Evolutionary conservation across 2,888 invertebrate species (phyloP), one percentile per base, ranked within the genome.

Genomic region (Drosophila prolongata): DNA sequence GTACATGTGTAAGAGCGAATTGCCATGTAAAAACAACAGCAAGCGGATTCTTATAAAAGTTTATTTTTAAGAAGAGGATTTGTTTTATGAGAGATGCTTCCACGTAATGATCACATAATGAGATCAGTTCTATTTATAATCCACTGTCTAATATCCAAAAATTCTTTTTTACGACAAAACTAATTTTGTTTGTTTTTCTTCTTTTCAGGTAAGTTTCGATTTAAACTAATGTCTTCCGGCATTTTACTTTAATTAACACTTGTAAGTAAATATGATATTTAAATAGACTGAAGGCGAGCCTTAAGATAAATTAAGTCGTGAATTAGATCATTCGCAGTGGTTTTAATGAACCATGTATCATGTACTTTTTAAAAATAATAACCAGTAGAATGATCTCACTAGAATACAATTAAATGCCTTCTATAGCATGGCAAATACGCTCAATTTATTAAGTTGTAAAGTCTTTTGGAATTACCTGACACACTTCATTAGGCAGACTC

Each of bases 151-250:
- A 30, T 6, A 8, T 8, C 30, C 30, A 30, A 24, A 24, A 1
- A 30, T 30, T 30, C 6, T 30, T 30, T 30, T 43, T 27, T 27
- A 24, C 8, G 44, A 10, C 30, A 16, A n/a, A 30, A 46, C 42
- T 59, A 60, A 70, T 50, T 8, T 35, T 2, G 2, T 6, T 0
- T 8, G 19, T 3, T 35, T n/a, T n/a, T n/a, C 47, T 43, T 64
- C 42, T 3, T 85, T 80, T n/a, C 44, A 80, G 80, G 80, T 80
- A 80, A 80, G 80, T 85, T 59, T 4, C 6, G 38, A 9, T n/a
- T 43, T 6, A 6, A 35, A 38, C 35, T 14, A 38, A 2, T 3
- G 1, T 42, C 50, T 40, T 27, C 19, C n/a, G 13, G 37, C 10
- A 2, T 19, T 6, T 14, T 10, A 16, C 34, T 11, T 8, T 35